phyloP scores from a whole-genome alignment of 2,888 invertebrate species.

The Eretmocerus hayati region DNA sequence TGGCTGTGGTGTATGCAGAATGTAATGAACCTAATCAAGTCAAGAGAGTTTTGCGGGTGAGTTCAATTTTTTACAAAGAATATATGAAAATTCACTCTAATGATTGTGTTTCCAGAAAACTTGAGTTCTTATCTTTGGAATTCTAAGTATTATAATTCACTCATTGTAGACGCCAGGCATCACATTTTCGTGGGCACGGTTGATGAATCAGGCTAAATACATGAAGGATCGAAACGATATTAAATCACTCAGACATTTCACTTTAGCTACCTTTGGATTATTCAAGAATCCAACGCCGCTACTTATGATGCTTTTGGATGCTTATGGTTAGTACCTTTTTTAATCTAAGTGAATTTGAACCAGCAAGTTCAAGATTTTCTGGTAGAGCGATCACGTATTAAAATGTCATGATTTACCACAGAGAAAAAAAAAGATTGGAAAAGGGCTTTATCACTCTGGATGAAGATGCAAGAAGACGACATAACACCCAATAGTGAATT shows the following conservation, averaged over 20 bases:
- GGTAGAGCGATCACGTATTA: too few relatives aligned
- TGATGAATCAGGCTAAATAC: conserved; percentile 43
- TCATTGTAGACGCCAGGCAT: conserved; percentile 62
- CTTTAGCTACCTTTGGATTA: conserved; percentile 70
- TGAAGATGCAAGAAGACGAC: conserved; percentile 76
- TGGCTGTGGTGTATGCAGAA: conserved; percentile 77
- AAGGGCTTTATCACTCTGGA: conserved; percentile 74
- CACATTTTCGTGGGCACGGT: conserved; percentile 58
- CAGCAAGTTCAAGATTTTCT: too few relatives aligned
- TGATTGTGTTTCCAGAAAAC: neutral
- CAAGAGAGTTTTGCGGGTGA: conserved; percentile 67
- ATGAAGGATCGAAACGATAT: conserved; percentile 57
- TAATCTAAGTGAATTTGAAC: neutral
- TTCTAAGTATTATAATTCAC: too few relatives aligned
- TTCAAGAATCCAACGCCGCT: conserved; percentile 45
- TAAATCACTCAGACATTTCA: conserved; percentile 66
- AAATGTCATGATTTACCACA: too few relatives aligned
- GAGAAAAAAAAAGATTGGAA: conserved; percentile 59
- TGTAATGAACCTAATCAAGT: conserved; percentile 74
- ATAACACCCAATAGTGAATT: conserved; percentile 65
- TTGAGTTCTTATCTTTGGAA: too few relatives aligned
- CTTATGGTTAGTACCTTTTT: conserved; percentile 39
- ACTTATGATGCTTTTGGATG: conserved; percentile 29
- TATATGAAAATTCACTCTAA: too few relatives aligned
- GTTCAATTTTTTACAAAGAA: neutral